Conservation (phyloP, 2,113 vertebrate genomes). For the Varanus salvator region DNA sequence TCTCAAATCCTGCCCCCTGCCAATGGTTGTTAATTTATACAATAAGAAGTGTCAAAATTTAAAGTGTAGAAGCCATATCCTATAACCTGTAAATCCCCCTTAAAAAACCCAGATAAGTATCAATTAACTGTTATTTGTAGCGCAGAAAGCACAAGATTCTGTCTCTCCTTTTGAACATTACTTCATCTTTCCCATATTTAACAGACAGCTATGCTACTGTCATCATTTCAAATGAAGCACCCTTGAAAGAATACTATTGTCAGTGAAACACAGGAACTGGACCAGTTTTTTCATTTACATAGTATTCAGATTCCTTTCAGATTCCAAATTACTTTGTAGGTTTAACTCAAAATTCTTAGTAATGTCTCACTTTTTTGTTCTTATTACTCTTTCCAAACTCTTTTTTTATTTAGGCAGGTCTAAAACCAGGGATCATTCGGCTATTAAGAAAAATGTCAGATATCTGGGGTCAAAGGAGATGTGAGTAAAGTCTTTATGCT, state of each 20-base stretch:
- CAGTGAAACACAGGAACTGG: background rate
- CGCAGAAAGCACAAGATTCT: too few species aligned
- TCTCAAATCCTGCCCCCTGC: background rate
- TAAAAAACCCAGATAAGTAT: background rate
- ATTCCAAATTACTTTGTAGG: background rate
- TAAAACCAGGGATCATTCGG: background rate
- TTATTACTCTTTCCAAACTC: conserved; percentile 26
- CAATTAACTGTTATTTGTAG: background rate
- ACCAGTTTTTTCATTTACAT: background rate
- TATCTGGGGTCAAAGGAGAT: too few species aligned
- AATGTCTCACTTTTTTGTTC: conserved; percentile 6
- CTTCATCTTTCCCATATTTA: background rate
- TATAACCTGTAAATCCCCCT: background rate
- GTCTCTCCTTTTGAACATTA: background rate
- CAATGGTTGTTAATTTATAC: background rate
- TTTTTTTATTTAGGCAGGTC: conserved; percentile 9
- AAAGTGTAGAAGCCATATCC: background rate
- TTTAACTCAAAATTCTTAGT: background rate
- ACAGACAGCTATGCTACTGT: background rate
- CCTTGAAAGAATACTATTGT: background rate
- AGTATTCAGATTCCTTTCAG: background rate
- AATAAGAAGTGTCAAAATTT: background rate
- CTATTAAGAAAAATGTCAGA: background rate
- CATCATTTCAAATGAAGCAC: background rate
- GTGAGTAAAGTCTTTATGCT: too few species aligned